phyloP scores from a whole-genome alignment of 2,113 vertebrate genomes.

The Anser cygnoides region DNA sequence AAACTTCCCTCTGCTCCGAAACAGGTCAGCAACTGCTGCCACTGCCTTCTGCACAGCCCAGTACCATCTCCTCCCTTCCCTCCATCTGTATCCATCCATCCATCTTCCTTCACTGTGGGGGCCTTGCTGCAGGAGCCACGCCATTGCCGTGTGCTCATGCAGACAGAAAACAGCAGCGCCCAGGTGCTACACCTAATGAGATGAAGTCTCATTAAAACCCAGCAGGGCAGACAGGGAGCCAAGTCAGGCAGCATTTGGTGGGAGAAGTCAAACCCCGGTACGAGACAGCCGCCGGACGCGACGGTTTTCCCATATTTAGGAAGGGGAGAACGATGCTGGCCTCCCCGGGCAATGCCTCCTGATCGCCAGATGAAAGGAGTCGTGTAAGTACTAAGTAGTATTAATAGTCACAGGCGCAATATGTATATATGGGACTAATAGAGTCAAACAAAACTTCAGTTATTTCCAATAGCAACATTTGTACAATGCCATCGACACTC shows the following conservation, averaged over 20 bases:
- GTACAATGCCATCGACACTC: constrained; percentile 65
- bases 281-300: not conserved
- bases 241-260: not conserved
- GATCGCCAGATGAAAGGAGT: constrained; percentile 59
- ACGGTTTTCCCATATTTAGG: not conserved
- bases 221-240: not conserved
- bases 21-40: not conserved
- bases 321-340: not conserved
- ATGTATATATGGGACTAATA: constrained; percentile 36
- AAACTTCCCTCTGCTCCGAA: fast-evolving
- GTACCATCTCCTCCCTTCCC: not conserved
- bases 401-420: constrained; percentile 48
- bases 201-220: fast-evolving
- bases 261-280: not conserved
- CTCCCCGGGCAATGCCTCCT: not conserved
- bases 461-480: constrained; percentile 65
- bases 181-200: not conserved
- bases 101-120: not conserved
- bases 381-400: constrained; percentile 67
- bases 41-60: fast-evolving
- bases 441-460: constrained; percentile 37
- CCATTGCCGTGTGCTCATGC: not conserved
- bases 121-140: not conserved
- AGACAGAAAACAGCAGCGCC: not conserved
- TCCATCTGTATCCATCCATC: fast-evolving